These are phyloP conservation scores for Trichopoda pennipes DNA, from an alignment of 2,888 invertebrate genomes.

Conservation along the genomic window DNA sequence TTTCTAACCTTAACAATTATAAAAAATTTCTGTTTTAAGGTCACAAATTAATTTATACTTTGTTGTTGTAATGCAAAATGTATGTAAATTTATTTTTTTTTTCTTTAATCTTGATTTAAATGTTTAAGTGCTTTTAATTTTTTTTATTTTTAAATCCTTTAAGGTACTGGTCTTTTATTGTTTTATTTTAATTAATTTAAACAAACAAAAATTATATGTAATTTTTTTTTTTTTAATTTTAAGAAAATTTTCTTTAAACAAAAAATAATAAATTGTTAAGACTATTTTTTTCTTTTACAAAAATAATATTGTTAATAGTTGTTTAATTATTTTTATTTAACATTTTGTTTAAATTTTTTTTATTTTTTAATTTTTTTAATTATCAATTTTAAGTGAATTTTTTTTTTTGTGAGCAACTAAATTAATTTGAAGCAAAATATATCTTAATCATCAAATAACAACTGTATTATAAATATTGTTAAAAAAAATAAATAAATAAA, in stretches of 20 bases:
- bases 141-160: conserved; percentile 39
- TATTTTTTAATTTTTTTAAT: conserved; percentile 41
- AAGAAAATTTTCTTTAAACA: not conserved
- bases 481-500: conserved; percentile 38
- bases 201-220: not conserved
- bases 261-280: conserved; percentile 18
- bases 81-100: not conserved
- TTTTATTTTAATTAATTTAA: conserved; percentile 41
- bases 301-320: conserved; percentile 33
- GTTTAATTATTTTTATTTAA: conserved; percentile 20
- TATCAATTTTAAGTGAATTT: conserved; percentile 31
- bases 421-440: conserved; percentile 3
- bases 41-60: conserved; percentile 57
- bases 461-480: conserved; percentile 59
- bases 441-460: conserved; percentile 42
- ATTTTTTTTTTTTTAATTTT: not conserved
- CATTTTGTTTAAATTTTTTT: not conserved
- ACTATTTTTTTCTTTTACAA: conserved; percentile 14
- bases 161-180: conserved; percentile 66
- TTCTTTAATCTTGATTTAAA: not conserved
- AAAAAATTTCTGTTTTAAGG: conserved; percentile 18
- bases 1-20: not conserved
- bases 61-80: conserved; percentile 1
- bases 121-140: not conserved
- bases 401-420: too few relatives aligned